Base-by-base conservation (phyloP, 2,113 vertebrate genomes). In the Ceratotherium simum region DNA sequence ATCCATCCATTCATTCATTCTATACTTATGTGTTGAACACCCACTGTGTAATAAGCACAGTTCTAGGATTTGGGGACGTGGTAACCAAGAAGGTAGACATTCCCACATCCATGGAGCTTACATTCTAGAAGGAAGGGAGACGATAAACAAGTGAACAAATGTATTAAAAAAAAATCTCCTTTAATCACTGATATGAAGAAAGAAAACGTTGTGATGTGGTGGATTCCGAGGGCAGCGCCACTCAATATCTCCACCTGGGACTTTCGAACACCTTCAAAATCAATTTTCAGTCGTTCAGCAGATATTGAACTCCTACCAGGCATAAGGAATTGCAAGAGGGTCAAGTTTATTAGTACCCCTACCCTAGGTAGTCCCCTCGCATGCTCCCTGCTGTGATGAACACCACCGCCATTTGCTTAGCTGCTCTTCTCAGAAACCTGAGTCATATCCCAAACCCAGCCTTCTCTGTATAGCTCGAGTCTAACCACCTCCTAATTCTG, bases 21-120 rank as follows among this genome's bases (percentile, higher is more conserved):
- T 42, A 12, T 6, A 25, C 7, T 51, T 9, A 20, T 0, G 0
- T 31, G 31, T 13, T 2, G 2, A 48, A 18, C 25, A 36, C 36
- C 8, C 7, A 13, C 10, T 42, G 8, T 4, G 29, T 7, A 23
- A 17, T 39, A 84, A 65, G 17, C 56, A 29, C 3, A 9, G 36
- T 46, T 67, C n/a, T 65, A 23, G 48, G 29, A 42, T 58, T 23
- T 75, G 46, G 78, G 16, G 11, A n/a, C 21, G 29, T 21, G 33
- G 69, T 54, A 51, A 8, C 23, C 20, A 2, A 13, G 29, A 78
- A 58, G 25, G 18, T 25, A 48, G 36, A 60, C 39, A 27, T 11
- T 90, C 60, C 17, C 5, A 12, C 20, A 1, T 46, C 48, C 5
- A 0, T 67, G 36, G 21, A 95, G 20, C 5, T 58, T 36, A 85